These are phyloP conservation scores for Folsomia manolachei DNA, from an alignment of 2,888 invertebrate species.

Conservation along the genomic window DNA sequence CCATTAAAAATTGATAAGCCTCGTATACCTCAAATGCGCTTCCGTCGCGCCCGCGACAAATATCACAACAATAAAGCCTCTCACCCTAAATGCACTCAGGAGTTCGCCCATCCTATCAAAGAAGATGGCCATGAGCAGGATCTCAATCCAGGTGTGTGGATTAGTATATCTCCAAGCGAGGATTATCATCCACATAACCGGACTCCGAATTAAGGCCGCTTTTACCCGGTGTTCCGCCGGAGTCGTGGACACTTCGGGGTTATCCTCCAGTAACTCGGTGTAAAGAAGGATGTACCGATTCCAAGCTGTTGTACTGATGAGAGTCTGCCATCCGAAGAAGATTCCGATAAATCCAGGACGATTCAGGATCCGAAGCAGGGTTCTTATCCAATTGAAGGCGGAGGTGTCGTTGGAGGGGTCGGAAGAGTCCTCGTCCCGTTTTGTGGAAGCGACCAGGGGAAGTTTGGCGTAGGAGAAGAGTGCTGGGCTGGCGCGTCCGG, in stretches of 20 bases:
- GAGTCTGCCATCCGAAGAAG: slow-evolving; percentile 59
- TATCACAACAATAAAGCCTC: slow-evolving; percentile 68
- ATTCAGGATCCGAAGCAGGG: not conserved
- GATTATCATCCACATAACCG: slow-evolving; percentile 69
- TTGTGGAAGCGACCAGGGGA: slow-evolving; percentile 4
- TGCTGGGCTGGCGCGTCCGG: slow-evolving; percentile 67
- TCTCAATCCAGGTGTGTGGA: slow-evolving; percentile 73
- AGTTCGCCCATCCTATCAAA: slow-evolving; percentile 80
- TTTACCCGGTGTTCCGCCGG: slow-evolving; percentile 34
- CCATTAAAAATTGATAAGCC: too few species aligned
- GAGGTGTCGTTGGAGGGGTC: not conserved
- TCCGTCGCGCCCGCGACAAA: slow-evolving; percentile 69
- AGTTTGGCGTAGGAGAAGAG: slow-evolving; percentile 19
- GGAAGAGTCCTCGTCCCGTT: not conserved
- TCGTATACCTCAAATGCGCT: slow-evolving; percentile 60
- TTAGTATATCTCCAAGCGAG: slow-evolving; percentile 75
- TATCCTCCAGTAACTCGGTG: slow-evolving; percentile 70
- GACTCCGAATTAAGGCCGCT: slow-evolving; percentile 64
- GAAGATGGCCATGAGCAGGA: slow-evolving; percentile 71
- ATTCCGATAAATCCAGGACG: slow-evolving; percentile 35
- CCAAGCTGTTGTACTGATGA: slow-evolving; percentile 75
- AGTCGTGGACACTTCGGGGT: slow-evolving; percentile 50
- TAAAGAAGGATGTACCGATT: slow-evolving; percentile 78
- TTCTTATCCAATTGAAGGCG: not conserved
- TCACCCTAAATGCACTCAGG: slow-evolving; percentile 66